Evolutionary conservation across 2,888 invertebrate genomes (phyloP), one percentile per base, ranked within the genome.

Genomic region (Hoplodrina blanda): DNA sequence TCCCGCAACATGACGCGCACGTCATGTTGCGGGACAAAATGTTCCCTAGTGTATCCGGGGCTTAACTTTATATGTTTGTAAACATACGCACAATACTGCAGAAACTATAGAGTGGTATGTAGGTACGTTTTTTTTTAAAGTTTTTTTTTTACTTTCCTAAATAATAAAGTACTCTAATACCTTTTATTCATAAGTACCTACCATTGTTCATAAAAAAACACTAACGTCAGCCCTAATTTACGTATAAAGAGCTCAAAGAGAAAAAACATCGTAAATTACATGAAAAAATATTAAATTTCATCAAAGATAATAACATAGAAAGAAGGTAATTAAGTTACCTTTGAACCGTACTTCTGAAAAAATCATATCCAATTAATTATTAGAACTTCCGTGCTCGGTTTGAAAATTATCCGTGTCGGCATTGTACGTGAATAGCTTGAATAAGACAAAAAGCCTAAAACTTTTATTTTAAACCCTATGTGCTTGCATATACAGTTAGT

Each of bases 321-420:
- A 46, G 10, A 44, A 56, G n/a, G n/a, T 20, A 19, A 63, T 62
- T 49, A 10, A 17, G 20, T 53, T 41, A 33, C 33, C 20, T 63
- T 56, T 37, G 11, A 56, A 30, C 10, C 4, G 2, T 15, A 7
- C 6, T 56, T 33, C 19, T 46, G 20, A 62, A 71, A 71, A 57
- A 20, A 17, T 37, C 37, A 1, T 30, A 56, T 53, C 50, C 44
- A 53, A 57, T 65, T 66, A 53, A 57, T 65, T 66, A 53, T 6
- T 15, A 52, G n/a, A 53, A 66, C 33, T 41, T 64, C 17, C 64
- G 11, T 30, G 11, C 41, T 20, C 6, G n/a, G 11, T 49, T n/a
- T n/a, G 11, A 49, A 55, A 49, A 1, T 46, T 61, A 61, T n/a
- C n/a, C 13, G 10, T 37, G 20, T n/a, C 20, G 8, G 2, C 6